Evolutionary conservation across 2,888 invertebrate species (phyloP).

Genomic region (Diabrotica balteata): DNA sequence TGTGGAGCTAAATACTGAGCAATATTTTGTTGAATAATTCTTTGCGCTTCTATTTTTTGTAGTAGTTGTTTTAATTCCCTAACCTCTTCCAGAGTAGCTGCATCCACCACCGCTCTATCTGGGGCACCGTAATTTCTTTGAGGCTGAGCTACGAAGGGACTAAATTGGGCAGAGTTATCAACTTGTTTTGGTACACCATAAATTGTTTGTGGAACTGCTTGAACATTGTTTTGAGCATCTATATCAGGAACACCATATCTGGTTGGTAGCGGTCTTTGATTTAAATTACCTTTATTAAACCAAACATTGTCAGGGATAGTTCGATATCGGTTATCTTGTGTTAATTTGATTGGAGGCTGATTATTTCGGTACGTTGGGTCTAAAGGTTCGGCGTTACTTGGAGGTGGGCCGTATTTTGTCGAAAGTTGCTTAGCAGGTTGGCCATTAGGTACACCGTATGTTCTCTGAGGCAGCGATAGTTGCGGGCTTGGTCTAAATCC

Average conservation of each 20-base stretch:
- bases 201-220: slow-evolving; percentile 14
- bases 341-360: slow-evolving; percentile 8
- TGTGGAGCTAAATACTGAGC: slow-evolving; percentile 7
- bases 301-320: background rate
- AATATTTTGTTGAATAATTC: background rate
- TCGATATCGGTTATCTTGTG: background rate
- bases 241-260: slow-evolving; percentile 24
- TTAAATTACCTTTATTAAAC: background rate
- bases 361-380: slow-evolving; percentile 8
- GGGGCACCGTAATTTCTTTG: background rate
- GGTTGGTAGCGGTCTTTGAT: slow-evolving; percentile 19
- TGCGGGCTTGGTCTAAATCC: slow-evolving; percentile 38
- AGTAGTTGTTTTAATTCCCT: slow-evolving; percentile 16
- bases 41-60: slow-evolving; percentile 15
- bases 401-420: slow-evolving; percentile 19
- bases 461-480: slow-evolving; percentile 22
- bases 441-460: slow-evolving; percentile 17
- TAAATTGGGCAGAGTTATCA: slow-evolving; percentile 1
- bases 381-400: slow-evolving; percentile 19
- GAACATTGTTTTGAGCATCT: background rate
- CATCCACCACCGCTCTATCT: background rate
- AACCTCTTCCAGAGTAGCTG: slow-evolving; percentile 20
- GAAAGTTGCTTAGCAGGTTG: slow-evolving; percentile 10
- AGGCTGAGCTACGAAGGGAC: background rate
- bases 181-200: slow-evolving; percentile 28